A percentile compares a stretch with the other conserved stretches of the same genome.
Evolutionary conservation across 2,888 invertebrate species (phyloP).

Genomic region (Perithous albicinctus): DNA sequence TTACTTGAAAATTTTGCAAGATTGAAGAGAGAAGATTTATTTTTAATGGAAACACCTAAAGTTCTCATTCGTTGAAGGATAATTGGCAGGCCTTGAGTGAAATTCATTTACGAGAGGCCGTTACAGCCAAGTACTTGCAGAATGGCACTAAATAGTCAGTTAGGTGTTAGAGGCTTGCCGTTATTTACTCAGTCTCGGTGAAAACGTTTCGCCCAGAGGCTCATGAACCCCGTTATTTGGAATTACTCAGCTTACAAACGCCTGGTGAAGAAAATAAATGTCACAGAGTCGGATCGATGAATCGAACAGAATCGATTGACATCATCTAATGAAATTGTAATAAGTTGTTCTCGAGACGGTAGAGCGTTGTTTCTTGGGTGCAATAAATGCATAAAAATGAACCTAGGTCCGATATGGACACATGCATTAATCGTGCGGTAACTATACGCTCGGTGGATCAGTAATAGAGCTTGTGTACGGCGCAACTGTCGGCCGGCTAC

Average conservation of each 20-base stretch:
- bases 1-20: not conserved
- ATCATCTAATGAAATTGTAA: conserved; percentile 55
- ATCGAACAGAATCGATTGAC: conserved; percentile 56
- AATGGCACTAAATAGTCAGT: conserved; percentile 5
- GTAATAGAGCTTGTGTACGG: conserved; percentile 9
- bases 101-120: conserved; percentile 19
- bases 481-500: conserved; percentile 8
- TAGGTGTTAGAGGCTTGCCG: conserved; percentile 32
- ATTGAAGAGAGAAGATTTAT: not conserved
- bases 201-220: not conserved
- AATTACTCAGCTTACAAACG: not conserved
- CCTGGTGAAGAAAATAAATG: conserved; percentile 15
- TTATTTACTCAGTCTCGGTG: conserved; percentile 29
- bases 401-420: not conserved
- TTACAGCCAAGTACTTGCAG: conserved; percentile 14
- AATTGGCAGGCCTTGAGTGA: conserved; percentile 1
- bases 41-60: not conserved
- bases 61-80: not conserved
- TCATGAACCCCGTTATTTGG: conserved; percentile 21
- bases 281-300: conserved; percentile 22
- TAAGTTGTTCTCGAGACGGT: conserved; percentile 32
- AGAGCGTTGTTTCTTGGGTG: conserved; percentile 24
- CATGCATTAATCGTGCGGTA: not conserved
- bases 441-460: conserved; percentile 1
- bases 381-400: conserved; percentile 25